phyloP scores from a whole-genome alignment of 2,113 vertebrate species.

The Ploceus nigricollis region DNA sequence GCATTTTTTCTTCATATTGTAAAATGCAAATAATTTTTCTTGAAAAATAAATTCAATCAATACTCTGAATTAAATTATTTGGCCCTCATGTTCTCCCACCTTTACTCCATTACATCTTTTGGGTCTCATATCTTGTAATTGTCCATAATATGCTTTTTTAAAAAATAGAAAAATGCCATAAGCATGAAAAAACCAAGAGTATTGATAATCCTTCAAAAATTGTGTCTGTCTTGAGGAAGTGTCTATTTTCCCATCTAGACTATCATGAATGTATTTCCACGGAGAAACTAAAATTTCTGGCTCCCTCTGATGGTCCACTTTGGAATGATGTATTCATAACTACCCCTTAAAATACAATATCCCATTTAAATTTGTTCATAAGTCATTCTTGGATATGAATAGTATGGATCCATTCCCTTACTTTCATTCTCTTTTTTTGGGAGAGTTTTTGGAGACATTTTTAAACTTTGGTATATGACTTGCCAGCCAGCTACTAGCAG shows the following conservation, averaged over 20 bases:
- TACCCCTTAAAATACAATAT: neutral
- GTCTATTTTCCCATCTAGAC: neutral
- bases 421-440: neutral
- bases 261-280: neutral
- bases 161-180: neutral
- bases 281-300: neutral
- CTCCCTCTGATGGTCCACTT: conserved; percentile 8
- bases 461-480: neutral
- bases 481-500: neutral
- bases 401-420: neutral
- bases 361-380: neutral
- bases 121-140: neutral
- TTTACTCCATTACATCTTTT: neutral
- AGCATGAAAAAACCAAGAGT: neutral
- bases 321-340: neutral
- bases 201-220: neutral
- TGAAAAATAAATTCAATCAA: neutral
- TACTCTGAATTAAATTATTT: neutral
- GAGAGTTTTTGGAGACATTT: neutral
- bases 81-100: neutral
- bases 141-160: neutral
- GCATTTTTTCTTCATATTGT: neutral
- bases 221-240: neutral
- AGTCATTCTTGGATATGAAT: neutral
- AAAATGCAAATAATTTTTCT: neutral